Percentiles rank a stretch among this genome's conserved stretches.
Conservation (phyloP, 2,888 invertebrate species). For the Ptychoptera albimana region DNA sequence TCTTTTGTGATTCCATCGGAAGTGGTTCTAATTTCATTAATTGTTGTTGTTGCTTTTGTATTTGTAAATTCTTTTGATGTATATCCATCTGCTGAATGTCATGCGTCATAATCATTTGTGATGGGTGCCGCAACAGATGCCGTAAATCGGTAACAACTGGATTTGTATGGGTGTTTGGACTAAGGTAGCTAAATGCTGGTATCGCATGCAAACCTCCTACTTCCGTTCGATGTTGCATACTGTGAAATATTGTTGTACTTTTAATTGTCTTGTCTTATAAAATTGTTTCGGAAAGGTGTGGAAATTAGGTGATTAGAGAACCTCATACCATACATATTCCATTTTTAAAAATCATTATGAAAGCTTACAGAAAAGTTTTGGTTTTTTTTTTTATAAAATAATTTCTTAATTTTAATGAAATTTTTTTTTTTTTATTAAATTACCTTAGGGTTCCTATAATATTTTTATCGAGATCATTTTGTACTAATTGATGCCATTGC, state of each 20-base stretch:
- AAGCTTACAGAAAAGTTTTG: neutral
- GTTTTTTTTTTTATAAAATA: no score
- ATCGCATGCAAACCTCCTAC: constrained; percentile 4
- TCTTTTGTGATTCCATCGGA: no score
- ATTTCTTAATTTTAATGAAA: no score
- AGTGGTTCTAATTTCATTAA: no score
- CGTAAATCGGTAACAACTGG: constrained; percentile 1
- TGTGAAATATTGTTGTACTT: neutral
- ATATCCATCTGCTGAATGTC: neutral
- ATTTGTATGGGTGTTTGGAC: constrained; percentile 5
- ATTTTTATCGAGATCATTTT: constrained; percentile 3
- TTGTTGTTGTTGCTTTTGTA: no score
- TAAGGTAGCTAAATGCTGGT: constrained; percentile 12
- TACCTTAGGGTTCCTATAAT: constrained; percentile 2
- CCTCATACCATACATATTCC: neutral
- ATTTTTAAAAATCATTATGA: neutral
- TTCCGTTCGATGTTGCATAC: neutral
- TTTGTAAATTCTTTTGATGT: no score
- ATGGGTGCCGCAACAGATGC: neutral
- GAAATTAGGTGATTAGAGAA: no score
- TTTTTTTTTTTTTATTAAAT: no score
- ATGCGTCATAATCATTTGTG: neutral
- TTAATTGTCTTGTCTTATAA: no score
- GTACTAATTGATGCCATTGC: constrained; percentile 1
- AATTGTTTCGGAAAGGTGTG: no score